Evolutionary conservation across 2,888 invertebrate species (phyloP).

Genomic region (Eupithecia abbreviata): DNA sequence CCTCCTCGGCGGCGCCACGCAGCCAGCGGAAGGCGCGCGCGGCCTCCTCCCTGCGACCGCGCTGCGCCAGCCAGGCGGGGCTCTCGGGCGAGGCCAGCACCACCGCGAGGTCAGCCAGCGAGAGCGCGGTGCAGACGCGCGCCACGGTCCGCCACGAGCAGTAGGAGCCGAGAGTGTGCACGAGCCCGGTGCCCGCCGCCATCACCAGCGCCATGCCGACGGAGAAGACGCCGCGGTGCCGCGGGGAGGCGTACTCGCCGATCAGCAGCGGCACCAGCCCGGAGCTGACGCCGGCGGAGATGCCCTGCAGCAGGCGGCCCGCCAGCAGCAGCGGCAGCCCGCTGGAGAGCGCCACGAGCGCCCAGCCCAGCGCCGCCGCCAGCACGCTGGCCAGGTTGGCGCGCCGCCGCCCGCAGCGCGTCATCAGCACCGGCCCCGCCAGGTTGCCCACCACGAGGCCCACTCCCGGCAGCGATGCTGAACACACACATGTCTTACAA

Average conservation of each 20-base stretch:
- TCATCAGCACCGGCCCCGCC: constrained; percentile 70
- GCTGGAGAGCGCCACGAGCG: constrained; percentile 47
- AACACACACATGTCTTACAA: constrained; percentile 7
- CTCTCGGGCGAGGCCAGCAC: constrained; percentile 81
- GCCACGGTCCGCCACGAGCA: constrained; percentile 78
- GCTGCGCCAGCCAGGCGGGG: constrained; percentile 84
- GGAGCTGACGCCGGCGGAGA: constrained; percentile 56
- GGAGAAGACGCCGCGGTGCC: constrained; percentile 83
- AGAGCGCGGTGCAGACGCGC: constrained; percentile 10
- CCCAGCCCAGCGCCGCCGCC: constrained; percentile 79
- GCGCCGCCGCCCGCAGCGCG: constrained; percentile 77
- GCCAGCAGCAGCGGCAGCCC: constrained; percentile 62
- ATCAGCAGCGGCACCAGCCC: constrained; percentile 72
- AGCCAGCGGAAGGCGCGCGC: constrained; percentile 78
- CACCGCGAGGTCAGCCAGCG: constrained; percentile 54
- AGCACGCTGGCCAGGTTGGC: constrained; percentile 75
- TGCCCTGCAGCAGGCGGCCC: neutral
- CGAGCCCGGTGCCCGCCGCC: constrained; percentile 82
- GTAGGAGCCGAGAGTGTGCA: constrained; percentile 83
- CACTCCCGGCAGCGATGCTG: constrained; percentile 62
- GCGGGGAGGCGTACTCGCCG: constrained; percentile 81
- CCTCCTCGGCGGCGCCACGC: constrained; percentile 73
- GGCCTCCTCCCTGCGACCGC: constrained; percentile 75
- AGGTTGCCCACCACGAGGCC: constrained; percentile 61
- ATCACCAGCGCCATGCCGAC: constrained; percentile 79